Conservation (phyloP, 2,888 invertebrate genomes). For the Thysanoteuthis rhombus region DNA sequence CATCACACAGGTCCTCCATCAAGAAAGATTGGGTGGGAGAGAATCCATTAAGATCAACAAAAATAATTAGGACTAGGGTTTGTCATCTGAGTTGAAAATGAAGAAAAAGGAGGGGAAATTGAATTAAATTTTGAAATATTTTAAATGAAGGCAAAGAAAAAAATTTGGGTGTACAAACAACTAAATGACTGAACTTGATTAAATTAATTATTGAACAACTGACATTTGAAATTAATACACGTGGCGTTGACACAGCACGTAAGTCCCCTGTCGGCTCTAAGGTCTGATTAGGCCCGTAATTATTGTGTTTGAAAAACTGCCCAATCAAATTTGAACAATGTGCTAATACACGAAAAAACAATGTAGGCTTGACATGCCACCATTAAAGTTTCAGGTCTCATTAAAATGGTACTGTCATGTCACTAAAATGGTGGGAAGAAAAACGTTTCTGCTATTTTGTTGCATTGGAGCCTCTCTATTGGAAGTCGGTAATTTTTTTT, state of each 20-base stretch:
- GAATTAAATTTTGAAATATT: neutral
- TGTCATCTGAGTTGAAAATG: neutral
- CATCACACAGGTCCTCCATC: too few species aligned
- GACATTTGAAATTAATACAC: neutral
- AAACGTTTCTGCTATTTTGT: neutral
- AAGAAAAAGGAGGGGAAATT: neutral
- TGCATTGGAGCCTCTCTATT: neutral
- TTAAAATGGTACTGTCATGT: neutral
- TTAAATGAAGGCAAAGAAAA: neutral
- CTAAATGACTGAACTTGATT: neutral
- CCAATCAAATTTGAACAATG: neutral
- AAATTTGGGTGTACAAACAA: neutral
- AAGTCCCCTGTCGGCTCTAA: neutral
- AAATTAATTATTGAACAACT: neutral
- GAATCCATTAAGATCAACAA: too few species aligned
- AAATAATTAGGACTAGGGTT: neutral
- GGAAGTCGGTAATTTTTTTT: too few species aligned
- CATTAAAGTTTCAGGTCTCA: neutral
- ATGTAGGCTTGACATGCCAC: neutral
- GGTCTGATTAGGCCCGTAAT: neutral
- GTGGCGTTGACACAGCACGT: neutral
- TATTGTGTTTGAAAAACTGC: neutral
- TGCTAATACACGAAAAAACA: neutral
- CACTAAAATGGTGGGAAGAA: neutral
- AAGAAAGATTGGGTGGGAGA: too few species aligned